Conservation (phyloP, 2,797 vertebrate species). For the Mus minutoides region DNA sequence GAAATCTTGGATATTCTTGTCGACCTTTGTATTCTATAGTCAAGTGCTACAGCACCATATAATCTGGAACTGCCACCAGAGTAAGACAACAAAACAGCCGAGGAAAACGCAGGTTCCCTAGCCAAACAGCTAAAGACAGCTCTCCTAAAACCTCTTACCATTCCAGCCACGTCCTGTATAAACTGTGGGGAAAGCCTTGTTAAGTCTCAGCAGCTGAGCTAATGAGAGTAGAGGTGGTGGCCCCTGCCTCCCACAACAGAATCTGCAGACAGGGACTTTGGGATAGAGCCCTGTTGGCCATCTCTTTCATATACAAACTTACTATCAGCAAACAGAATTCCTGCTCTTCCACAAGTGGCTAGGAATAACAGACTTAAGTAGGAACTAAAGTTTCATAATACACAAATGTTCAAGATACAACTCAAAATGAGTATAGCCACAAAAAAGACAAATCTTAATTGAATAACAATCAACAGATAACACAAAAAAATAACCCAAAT, state of each 20-base stretch:
- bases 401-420: slow-evolving; percentile 11
- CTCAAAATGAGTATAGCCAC: background rate
- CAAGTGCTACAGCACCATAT: background rate
- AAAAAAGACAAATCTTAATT: background rate
- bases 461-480: slow-evolving; percentile 14
- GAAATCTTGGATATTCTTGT: background rate
- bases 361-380: slow-evolving; percentile 9
- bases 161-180: background rate
- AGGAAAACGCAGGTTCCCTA: background rate
- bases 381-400: background rate
- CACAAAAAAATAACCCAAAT: background rate
- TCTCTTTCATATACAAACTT: background rate
- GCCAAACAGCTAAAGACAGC: background rate
- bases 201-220: background rate
- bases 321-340: background rate
- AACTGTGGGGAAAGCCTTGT: background rate
- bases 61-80: background rate
- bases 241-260: background rate
- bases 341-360: background rate
- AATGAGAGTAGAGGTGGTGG: background rate
- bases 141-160: background rate
- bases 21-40: background rate
- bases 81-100: background rate
- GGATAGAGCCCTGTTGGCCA: background rate
- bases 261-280: background rate